These are phyloP conservation scores for Campodea augens DNA, from an alignment of 1,140 invertebrate genomes.

Conservation along the genomic window DNA sequence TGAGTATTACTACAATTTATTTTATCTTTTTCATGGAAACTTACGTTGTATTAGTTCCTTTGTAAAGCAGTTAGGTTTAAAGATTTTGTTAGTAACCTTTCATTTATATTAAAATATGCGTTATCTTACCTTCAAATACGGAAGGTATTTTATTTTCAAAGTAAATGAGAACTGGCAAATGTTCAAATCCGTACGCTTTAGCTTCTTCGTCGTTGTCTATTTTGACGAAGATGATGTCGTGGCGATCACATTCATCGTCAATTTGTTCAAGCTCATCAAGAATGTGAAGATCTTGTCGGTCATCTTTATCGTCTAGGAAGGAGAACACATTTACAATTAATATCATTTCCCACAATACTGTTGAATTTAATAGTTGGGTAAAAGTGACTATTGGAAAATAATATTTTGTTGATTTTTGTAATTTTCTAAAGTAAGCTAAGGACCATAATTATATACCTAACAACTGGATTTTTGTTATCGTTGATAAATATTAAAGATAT, in stretches of 20 bases:
- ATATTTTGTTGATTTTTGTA: too few species aligned
- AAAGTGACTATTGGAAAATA: too few species aligned
- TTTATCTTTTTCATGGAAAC: not conserved
- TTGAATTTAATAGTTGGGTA: too few species aligned
- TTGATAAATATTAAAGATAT: too few species aligned
- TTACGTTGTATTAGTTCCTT: not conserved
- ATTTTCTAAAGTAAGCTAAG: too few species aligned
- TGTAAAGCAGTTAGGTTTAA: not conserved
- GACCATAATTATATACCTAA: too few species aligned
- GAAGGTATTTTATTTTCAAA: conserved; percentile 83
- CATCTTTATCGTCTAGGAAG: conserved; percentile 63
- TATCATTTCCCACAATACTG: too few species aligned
- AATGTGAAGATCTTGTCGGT: conserved; percentile 69
- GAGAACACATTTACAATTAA: too few species aligned
- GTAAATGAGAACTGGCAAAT: conserved; percentile 68
- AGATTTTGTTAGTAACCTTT: too few species aligned
- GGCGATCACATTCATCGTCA: conserved; percentile 75
- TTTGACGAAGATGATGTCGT: conserved; percentile 73
- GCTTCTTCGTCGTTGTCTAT: conserved; percentile 73
- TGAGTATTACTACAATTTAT: not conserved
- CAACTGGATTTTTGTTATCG: too few species aligned
- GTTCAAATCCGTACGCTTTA: conserved; percentile 77
- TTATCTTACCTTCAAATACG: conserved; percentile 51
- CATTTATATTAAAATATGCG: not conserved
- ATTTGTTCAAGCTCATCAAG: conserved; percentile 80